phyloP scores from a whole-genome alignment of 2,888 invertebrate genomes.

The Furcula furcula region DNA sequence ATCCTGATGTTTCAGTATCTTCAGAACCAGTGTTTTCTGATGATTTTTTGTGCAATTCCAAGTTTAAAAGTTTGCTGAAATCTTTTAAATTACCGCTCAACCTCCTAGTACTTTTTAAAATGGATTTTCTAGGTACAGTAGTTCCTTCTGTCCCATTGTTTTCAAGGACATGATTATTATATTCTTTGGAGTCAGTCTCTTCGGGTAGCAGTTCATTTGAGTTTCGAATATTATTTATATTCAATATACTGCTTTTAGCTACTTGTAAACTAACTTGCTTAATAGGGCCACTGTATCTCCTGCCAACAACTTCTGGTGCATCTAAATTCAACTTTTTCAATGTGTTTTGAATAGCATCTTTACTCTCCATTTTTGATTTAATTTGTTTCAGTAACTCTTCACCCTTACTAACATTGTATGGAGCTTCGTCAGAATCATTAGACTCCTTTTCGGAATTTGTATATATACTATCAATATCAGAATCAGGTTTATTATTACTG shows the following conservation, averaged over 20 bases:
- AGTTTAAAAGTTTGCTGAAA: constrained; percentile 19
- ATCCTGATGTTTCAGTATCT: constrained; percentile 80
- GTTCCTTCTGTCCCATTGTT: constrained; percentile 33
- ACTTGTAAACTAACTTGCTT: constrained; percentile 49
- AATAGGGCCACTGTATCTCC: constrained; percentile 56
- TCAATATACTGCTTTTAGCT: constrained; percentile 45
- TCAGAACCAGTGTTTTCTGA: constrained; percentile 49
- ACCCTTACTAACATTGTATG: constrained; percentile 42
- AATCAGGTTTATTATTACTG: constrained; percentile 32
- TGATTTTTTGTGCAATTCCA: constrained; percentile 20
- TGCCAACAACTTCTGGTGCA: constrained; percentile 27
- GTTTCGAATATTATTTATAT: constrained; percentile 40
- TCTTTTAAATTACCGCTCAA: constrained; percentile 46
- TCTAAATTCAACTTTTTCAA: constrained; percentile 30
- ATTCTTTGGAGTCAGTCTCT: constrained; percentile 35
- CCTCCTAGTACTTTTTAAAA: constrained; percentile 54
- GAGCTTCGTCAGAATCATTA: constrained; percentile 57
- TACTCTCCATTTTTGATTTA: constrained; percentile 36
- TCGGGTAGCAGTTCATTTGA: constrained; percentile 35
- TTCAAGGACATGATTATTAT: constrained; percentile 21
- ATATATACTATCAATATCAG: constrained; percentile 65
- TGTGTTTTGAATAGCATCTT: constrained; percentile 8
- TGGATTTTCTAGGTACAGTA: constrained; percentile 58
- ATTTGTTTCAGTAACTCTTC: constrained; percentile 49
- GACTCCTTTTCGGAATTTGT: constrained; percentile 75